Evolutionary conservation across 2,888 invertebrate species (phyloP).

Genomic region (Drosophila mimetica): DNA sequence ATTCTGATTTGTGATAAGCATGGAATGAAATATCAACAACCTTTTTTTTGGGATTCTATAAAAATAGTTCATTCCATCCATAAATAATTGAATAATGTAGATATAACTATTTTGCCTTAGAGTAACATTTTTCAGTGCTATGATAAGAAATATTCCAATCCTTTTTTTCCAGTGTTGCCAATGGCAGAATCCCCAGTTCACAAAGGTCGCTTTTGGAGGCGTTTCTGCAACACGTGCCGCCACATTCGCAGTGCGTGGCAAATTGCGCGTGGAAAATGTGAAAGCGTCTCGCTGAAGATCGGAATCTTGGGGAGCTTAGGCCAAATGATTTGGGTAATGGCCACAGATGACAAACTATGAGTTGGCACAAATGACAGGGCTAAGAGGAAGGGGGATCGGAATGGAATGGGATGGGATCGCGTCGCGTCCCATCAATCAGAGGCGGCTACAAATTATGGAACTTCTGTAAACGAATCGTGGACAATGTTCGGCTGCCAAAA

Average conservation of each 20-base stretch:
- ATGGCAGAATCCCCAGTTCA: constrained; percentile 27
- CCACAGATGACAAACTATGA: constrained; percentile 38
- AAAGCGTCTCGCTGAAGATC: constrained; percentile 68
- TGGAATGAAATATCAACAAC: too few relatives aligned
- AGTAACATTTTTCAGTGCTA: too few relatives aligned
- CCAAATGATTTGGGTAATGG: constrained; percentile 67
- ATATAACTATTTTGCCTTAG: too few relatives aligned
- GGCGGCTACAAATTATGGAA: constrained; percentile 47
- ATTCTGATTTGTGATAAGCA: too few relatives aligned
- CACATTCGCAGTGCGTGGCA: constrained; percentile 46
- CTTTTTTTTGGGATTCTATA: too few relatives aligned
- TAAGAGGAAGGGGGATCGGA: constrained; percentile 5
- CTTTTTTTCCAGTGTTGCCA: constrained; percentile 8
- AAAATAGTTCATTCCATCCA: too few relatives aligned
- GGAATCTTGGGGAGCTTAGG: constrained; percentile 42
- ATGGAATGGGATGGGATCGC: constrained; percentile 5
- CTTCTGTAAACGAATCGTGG: constrained; percentile 48
- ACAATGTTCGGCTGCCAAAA: constrained; percentile 55
- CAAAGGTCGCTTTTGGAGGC: constrained; percentile 26
- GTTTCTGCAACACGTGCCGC: constrained; percentile 47
- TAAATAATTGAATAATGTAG: too few relatives aligned
- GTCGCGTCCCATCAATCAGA: constrained; percentile 38
- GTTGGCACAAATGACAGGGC: constrained; percentile 24
- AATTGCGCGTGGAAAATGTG: constrained; percentile 63
- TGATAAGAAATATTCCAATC: too few relatives aligned